A percentile compares a stretch with the other conserved stretches of the same genome.
Conservation (phyloP, 2,797 vertebrate species). For the Tragelaphus eurycerus region DNA sequence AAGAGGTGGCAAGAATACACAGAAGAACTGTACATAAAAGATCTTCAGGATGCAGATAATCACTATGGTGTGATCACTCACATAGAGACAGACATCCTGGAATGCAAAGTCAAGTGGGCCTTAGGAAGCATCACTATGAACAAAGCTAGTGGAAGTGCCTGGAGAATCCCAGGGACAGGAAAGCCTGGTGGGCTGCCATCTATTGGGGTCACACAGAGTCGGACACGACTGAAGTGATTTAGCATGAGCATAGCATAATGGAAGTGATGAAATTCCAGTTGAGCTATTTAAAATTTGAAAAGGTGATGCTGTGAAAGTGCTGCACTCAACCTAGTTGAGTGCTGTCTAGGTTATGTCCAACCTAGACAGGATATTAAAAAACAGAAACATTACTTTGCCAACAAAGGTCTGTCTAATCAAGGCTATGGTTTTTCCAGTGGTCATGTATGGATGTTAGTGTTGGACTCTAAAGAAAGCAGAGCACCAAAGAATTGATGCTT, state of each 20-base stretch:
- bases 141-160: neutral
- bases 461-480: neutral
- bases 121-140: neutral
- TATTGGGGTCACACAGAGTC: too few relatives aligned
- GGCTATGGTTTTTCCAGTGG: neutral
- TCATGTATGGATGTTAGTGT: neutral
- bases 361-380: neutral
- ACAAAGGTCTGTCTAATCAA: neutral
- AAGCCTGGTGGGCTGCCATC: too few relatives aligned
- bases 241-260: too few relatives aligned
- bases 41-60: neutral
- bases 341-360: too few relatives aligned
- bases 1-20: neutral
- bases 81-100: neutral
- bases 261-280: neutral
- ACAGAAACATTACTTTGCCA: neutral
- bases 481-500: neutral
- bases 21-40: rapidly evolving
- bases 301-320: neutral
- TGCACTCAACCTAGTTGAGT: too few relatives aligned
- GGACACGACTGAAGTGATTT: too few relatives aligned
- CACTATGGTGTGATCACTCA: neutral
- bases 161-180: too few relatives aligned
- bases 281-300: neutral
- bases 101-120: neutral